Evolutionary conservation across 2,888 invertebrate genomes (phyloP).

Genomic region (Carpatolechia fugitivella): DNA sequence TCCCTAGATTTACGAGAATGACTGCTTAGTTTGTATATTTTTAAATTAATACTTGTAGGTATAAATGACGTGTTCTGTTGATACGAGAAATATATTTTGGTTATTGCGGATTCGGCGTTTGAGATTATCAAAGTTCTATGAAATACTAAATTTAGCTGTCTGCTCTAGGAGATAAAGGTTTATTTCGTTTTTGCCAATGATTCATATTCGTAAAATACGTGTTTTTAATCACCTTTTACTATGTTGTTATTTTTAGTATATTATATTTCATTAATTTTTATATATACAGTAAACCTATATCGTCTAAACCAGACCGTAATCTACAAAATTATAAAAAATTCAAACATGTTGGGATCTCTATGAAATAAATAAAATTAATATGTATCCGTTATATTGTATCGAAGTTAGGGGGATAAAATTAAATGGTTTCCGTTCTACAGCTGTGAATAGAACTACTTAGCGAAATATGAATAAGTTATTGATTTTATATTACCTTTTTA

Average conservation of each 20-base stretch:
- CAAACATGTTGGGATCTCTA: constrained; percentile 61
- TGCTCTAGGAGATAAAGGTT: constrained; percentile 29
- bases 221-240: too few relatives aligned
- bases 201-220: too few relatives aligned
- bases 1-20: constrained; percentile 72
- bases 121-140: constrained; percentile 28
- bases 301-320: constrained; percentile 36
- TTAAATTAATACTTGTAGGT: constrained; percentile 52
- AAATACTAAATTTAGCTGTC: constrained; percentile 29
- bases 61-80: constrained; percentile 34
- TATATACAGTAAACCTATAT: constrained; percentile 23
- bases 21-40: constrained; percentile 77
- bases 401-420: constrained; percentile 31
- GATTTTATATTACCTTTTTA: neutral
- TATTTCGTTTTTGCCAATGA: constrained; percentile 12
- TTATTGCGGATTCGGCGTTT: constrained; percentile 44
- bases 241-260: too few relatives aligned
- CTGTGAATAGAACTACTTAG: constrained; percentile 68
- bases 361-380: constrained; percentile 47
- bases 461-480: constrained; percentile 44
- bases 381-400: constrained; percentile 39
- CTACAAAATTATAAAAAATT: constrained; percentile 34
- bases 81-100: constrained; percentile 47
- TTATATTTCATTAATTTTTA: neutral
- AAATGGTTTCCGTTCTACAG: constrained; percentile 67